Conservation (phyloP, 2,888 invertebrate species). For the Digitonthophagus gazella region DNA sequence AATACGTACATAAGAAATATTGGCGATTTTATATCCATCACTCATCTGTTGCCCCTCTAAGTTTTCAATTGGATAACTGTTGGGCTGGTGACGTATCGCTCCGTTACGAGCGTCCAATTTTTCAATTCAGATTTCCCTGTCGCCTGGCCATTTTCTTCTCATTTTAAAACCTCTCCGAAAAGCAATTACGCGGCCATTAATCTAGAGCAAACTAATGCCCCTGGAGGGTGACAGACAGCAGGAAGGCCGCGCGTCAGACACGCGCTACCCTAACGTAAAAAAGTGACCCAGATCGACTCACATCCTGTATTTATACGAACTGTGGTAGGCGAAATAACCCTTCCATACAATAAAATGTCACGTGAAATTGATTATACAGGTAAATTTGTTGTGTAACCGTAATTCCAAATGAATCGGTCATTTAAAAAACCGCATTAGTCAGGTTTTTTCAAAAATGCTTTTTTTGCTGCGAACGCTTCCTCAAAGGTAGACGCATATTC, state of each 20-base stretch:
- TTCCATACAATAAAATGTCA: neutral
- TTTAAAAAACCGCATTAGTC: too few species aligned
- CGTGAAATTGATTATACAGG: too few species aligned
- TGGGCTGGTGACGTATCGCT: neutral
- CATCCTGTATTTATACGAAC: neutral
- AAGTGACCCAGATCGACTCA: neutral
- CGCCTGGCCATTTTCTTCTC: neutral
- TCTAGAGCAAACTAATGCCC: neutral
- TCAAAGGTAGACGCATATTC: too few species aligned
- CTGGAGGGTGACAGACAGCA: neutral
- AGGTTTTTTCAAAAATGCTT: too few species aligned
- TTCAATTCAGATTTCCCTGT: neutral
- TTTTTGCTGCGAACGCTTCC: too few species aligned
- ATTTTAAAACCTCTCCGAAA: neutral
- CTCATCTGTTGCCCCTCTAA: neutral
- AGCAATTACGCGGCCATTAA: neutral
- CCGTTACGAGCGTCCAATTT: neutral
- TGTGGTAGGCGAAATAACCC: neutral
- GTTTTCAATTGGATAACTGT: neutral
- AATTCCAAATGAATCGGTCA: too few species aligned
- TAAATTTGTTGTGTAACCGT: too few species aligned
- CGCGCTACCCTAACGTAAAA: neutral
- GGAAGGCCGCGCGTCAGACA: neutral
- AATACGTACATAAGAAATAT: neutral
- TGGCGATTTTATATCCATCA: neutral